Evolutionary conservation across 2,797 vertebrate species (phyloP), one percentile per base, ranked within the genome.

Genomic region (Erpetoichthys calabaricus): DNA sequence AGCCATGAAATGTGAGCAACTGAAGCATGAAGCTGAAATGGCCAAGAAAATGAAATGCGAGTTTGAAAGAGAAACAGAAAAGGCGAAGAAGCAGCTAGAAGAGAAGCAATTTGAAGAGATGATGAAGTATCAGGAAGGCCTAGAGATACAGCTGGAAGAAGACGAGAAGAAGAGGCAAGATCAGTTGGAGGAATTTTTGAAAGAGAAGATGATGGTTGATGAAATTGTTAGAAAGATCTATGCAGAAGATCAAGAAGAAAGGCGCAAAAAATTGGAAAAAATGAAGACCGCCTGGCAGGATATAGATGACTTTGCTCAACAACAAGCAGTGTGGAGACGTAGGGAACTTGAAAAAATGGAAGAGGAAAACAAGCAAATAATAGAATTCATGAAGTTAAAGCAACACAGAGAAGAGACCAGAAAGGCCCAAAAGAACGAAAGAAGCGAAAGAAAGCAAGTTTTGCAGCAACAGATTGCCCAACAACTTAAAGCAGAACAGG

Each of bases 271-370:
- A 57, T 64, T 98, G 68, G 87, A 94, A 67, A 96, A 92, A 79
- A 80, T 83, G 62, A 75, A 62, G 65, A 80, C 87, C 66, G 90
- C 77, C 58, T 85, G 84, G 69, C 72, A 70, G 47, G 79, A 89
- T 53, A 85, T 92, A 51, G 84, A 92, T 53, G 90, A 95, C 62
- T 96, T 94, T 70, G 83, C 88, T 74, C 84, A 70, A 63, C 80
- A 92, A 62, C 90, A 86, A 68, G 80, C 74, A 0, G 63, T 84
- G 44, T 94, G 91, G 91, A 88, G 76, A 62, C 76, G 63, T 62
- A 80, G 86, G 82, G 92, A 94, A 72, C 74, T 58, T 41, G 86
- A 92, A 58, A 89, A 85, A 75, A 85, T 86, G 74, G 93, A 98
- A 65, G 89, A 86, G 3, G 94, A 99, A 75, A 96, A 97, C 63